A percentile compares a stretch with the other conserved stretches of the same genome.
Evolutionary conservation across 2,113 vertebrate species (phyloP).

Genomic region (Amphilophus citrinellus): DNA sequence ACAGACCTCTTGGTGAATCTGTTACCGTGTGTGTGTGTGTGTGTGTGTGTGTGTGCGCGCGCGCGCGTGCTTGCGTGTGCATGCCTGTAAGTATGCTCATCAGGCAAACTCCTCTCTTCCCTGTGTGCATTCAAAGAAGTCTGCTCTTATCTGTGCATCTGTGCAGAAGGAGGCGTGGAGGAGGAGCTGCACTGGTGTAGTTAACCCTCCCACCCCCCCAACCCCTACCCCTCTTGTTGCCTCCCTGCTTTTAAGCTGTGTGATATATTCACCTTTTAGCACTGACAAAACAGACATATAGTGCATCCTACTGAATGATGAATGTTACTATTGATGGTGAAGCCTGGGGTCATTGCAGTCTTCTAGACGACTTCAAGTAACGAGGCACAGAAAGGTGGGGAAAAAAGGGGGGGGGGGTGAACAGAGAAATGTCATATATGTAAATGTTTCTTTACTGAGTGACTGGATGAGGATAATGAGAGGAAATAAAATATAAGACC

Average conservation of each 20-base stretch:
- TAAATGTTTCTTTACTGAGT: background rate
- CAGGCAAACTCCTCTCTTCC: conserved; percentile 52
- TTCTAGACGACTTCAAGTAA: background rate
- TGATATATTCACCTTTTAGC: conserved; percentile 64
- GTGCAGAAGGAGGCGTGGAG: conserved; percentile 31
- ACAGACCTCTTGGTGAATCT: conserved; percentile 45
- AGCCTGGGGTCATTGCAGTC: conserved; percentile 27
- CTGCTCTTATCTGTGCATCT: conserved; percentile 78
- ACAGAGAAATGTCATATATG: background rate
- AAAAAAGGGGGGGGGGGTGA: background rate
- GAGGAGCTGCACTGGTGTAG: conserved; percentile 46
- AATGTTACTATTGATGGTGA: conserved; percentile 23
- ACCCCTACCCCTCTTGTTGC: conserved; percentile 16
- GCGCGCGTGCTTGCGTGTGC: background rate
- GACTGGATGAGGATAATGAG: background rate
- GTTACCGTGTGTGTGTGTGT: background rate
- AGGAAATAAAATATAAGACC: background rate
- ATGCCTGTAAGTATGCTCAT: conserved; percentile 10
- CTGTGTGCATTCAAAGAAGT: conserved; percentile 68
- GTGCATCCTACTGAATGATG: conserved; percentile 25
- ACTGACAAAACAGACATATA: conserved; percentile 29
- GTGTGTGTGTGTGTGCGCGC: too few species aligned
- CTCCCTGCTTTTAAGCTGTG: conserved; percentile 61
- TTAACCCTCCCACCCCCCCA: conserved; percentile 35
- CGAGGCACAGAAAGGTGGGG: background rate